phyloP scores from a whole-genome alignment of 1,140 invertebrate species.

The Lysiphlebus fabarum region DNA sequence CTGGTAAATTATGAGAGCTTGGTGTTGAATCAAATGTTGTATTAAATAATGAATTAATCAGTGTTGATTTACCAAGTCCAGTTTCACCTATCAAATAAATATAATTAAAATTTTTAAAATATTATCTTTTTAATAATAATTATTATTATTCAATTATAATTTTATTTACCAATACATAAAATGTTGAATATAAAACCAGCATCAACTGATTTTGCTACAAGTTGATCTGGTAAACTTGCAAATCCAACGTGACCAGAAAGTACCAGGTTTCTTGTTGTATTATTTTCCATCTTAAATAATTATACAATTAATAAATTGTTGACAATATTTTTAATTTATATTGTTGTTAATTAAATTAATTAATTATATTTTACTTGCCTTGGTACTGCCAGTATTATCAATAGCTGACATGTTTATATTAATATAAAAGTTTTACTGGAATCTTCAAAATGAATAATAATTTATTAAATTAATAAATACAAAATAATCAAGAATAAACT shows the following conservation, averaged over 20 bases:
- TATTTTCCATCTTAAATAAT: slow-evolving; percentile 68
- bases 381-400: no score
- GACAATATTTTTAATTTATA: no score
- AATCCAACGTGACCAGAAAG: slow-evolving; percentile 96
- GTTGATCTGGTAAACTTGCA: slow-evolving; percentile 96
- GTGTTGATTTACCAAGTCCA: slow-evolving; percentile 95
- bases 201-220: slow-evolving; percentile 96
- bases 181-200: slow-evolving; percentile 98
- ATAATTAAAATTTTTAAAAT: not conserved
- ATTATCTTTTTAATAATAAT: no score
- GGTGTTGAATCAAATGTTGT: slow-evolving; percentile 95
- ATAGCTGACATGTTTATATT: no score
- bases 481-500: no score
- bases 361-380: no score
- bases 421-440: no score
- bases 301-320: slow-evolving; percentile 6
- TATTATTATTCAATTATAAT: slow-evolving; percentile 1
- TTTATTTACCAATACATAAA: slow-evolving; percentile 82
- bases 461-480: no score
- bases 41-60: slow-evolving; percentile 99
- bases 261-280: slow-evolving; percentile 77
- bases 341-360: no score
- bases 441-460: no score
- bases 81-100: slow-evolving; percentile 75
- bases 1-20: slow-evolving; percentile 85